Evolutionary conservation across 1,140 invertebrate species (phyloP), one percentile per base, ranked within the genome.

Genomic region (Dreissena polymorpha): DNA sequence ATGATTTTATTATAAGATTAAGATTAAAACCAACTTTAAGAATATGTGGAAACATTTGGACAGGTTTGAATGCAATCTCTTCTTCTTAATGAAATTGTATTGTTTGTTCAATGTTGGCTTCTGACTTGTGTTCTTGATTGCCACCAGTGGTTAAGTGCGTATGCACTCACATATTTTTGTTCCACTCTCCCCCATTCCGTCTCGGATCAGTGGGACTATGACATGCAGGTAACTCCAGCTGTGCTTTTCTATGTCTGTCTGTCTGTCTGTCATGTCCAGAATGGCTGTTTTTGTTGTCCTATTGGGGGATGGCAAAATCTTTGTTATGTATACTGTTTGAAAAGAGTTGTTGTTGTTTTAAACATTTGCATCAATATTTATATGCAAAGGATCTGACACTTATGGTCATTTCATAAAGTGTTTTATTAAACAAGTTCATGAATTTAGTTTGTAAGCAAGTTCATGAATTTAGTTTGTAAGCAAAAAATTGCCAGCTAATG

Each of bases 121-220:
- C 39, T 39, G 39, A 39, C 16, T 60, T 12, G 3, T 60, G 16
- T 60, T 3, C 21, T 60, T 60, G 57, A 18, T 60, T 23, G 25
- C 55, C 60, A 21, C 18, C 76, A 69, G 64, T 87, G 86, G 77
- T 77, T 86, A 72, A 86, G 88, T 85, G 85, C 88, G 85, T 91
- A 91, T 86, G 86, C 90, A 57, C 89, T 89, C 82, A 86, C 88
- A 88, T 92, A 91, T 89, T 89, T 91, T 89, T 91, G 90, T 88
- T 86, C 90, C 85, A 87, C 89, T 88, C 81, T 90, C 72, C 88
- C 90, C 69, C 88, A 82, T 63, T 90, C 87, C 72, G 83, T 87
- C 67, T 86, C 86, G 86, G 89, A 89, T 65, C 88, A 91, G 90
- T 89, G 88, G 88, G 87, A 88, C 80, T 87, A 87, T 83, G 87